Base-by-base conservation (phyloP, 2,888 invertebrate genomes). In the Celastrina argiolus region DNA sequence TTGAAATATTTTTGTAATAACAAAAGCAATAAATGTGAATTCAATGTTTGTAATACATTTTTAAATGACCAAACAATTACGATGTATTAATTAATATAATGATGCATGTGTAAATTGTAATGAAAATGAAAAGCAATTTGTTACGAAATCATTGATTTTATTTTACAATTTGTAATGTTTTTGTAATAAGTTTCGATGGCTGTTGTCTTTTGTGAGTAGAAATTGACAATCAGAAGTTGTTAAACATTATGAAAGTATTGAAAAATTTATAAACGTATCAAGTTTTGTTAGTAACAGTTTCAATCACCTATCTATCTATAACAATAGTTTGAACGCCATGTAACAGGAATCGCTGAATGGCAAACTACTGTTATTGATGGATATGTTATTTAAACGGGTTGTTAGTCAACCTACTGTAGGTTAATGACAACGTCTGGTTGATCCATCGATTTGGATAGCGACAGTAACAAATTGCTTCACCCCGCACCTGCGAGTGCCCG, bases 361-460 rank as follows among this genome's bases (percentile, higher is more conserved):
- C n/a, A n/a, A n/a, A n/a, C n/a, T n/a, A n/a, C n/a, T n/a, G n/a
- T n/a, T n/a, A n/a, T n/a, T n/a, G n/a, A n/a, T n/a, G n/a, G n/a
- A n/a, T n/a, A n/a, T n/a, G n/a, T n/a, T n/a, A n/a, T n/a, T n/a
- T n/a, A n/a, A n/a, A n/a, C n/a, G n/a, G n/a, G n/a, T n/a, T n/a
- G n/a, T n/a, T n/a, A n/a, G n/a, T n/a, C n/a, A n/a, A n/a, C n/a
- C n/a, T n/a, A n/a, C n/a, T n/a, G n/a, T n/a, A n/a, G n/a, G n/a
- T n/a, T n/a, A n/a, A 42, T 16, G 45, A 45, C 45, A 64, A 31
- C 16, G 64, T 16, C 45, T 31, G 64, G 45, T 45, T 45, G 18
- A 18, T 45, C 10, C 22, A 51, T 16, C 51, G 51, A 45, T 45
- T 2, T n/a, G 12, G 51, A 51, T 22, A 22, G 51, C 51, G 22